Evolutionary conservation across 1,140 invertebrate genomes (phyloP).

Genomic region (Samia ricini): DNA sequence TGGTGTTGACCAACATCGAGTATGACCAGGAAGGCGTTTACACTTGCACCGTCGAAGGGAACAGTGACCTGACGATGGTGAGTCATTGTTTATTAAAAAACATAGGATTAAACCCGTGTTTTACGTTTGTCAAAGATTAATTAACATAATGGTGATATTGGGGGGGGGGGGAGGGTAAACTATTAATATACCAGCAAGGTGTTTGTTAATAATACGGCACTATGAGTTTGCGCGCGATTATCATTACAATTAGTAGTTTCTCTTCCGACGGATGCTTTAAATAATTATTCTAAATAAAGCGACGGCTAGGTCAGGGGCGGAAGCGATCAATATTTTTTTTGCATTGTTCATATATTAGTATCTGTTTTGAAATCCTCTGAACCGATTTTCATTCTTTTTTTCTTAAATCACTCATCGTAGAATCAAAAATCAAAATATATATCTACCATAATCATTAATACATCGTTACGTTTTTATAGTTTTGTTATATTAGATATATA

Average conservation of each 20-base stretch:
- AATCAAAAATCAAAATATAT: no score
- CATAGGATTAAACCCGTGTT: not conserved
- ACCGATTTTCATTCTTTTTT: no score
- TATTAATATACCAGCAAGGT: not conserved
- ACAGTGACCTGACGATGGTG: conserved; percentile 41
- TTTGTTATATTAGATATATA: no score
- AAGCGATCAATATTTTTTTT: not conserved
- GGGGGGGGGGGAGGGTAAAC: no score
- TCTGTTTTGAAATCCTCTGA: no score
- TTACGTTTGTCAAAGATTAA: not conserved
- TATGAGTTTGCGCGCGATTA: not conserved
- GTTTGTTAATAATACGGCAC: not conserved
- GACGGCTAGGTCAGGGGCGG: not conserved
- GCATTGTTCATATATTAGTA: no score
- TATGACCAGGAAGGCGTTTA: conserved; percentile 48
- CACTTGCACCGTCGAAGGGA: conserved; percentile 44
- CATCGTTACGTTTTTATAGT: no score
- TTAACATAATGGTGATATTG: not conserved
- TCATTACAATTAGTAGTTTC: not conserved
- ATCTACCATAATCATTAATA: no score
- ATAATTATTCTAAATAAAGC: not conserved
- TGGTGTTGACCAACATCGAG: conserved; percentile 33
- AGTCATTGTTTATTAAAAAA: not conserved
- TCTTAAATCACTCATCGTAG: no score
- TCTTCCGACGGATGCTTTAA: not conserved